Conservation (phyloP, 2,888 invertebrate genomes). For the Ommatoiulus sabulosus region DNA sequence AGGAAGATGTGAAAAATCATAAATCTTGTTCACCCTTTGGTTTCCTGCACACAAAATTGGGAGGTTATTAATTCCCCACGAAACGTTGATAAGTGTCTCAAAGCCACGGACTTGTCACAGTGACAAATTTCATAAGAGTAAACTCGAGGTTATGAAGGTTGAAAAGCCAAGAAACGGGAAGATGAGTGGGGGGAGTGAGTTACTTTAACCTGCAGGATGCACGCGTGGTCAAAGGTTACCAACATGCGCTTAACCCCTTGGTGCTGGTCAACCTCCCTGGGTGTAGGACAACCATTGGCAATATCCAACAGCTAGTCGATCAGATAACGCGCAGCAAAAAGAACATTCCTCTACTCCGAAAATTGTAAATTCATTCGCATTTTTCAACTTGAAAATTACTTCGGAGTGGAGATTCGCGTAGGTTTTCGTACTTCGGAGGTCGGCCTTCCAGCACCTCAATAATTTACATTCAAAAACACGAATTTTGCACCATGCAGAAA, state of each 20-base stretch:
- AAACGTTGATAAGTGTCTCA: conserved; percentile 39
- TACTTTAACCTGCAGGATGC: neutral
- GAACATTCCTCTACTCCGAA: neutral
- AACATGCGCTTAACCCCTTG: conserved; percentile 37
- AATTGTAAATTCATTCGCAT: conserved; percentile 41
- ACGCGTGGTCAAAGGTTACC: neutral
- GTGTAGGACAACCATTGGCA: neutral
- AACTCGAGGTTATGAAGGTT: conserved; percentile 13
- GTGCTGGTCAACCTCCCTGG: neutral
- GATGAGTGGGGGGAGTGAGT: conserved; percentile 25
- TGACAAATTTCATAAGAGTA: neutral
- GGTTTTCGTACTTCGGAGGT: conserved; percentile 24
- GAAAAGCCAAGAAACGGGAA: neutral
- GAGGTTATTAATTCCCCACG: conserved; percentile 4
- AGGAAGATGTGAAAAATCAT: conserved; percentile 14
- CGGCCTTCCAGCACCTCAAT: conserved; percentile 14
- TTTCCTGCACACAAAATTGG: neutral
- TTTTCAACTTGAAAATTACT: conserved; percentile 30
- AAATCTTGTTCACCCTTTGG: conserved; percentile 32
- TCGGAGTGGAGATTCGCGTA: neutral
- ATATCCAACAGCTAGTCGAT: neutral
- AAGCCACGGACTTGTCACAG: conserved; percentile 17
- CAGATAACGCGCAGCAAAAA: conserved; percentile 11
- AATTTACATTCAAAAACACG: conserved; percentile 20
- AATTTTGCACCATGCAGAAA: neutral